Evolutionary conservation across 2,797 vertebrate species (phyloP), one percentile per base, ranked within the genome.

Genomic region (Tamandua tetradactyla): DNA sequence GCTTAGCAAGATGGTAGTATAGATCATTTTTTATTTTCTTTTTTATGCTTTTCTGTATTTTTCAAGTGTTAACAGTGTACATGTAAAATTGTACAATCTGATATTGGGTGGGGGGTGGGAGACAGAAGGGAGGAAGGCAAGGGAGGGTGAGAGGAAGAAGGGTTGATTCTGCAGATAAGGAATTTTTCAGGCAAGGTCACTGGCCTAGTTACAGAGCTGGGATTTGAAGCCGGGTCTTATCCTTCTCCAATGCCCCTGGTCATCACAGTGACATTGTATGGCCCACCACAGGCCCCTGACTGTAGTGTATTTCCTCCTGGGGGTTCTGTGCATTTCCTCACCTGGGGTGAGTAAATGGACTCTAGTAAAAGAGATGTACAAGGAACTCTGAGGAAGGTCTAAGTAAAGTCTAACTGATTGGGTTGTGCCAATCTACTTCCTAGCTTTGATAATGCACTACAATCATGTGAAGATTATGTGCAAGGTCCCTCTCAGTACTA

Each of bases 31-130:
- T 88, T 42, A 7, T 52, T 61, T 55, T 59, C 55, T 71, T 37
- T 47, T 87, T 81, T 62, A 64, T 35, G 57, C 25, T 75, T 88
- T 75, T 37, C 71, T 89, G 15, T 80, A 7, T 89, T 89, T 92
- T 71, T 61, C 49, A 74, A 87, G 69, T 62, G 15, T 55, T 55
- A 59, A 12, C 18, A 44, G 18, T 71, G 3, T 12, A 4, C 27
- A n/a, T 47, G 7, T 71, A 13, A 69, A 62, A 57, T 44, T 69
- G 64, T 49, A 44, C 35, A 68, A 13, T 69, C 64, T 87, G 84
- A 59, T 8, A 40, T 44, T 35, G 6, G 57, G 7, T 47, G 44
- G 44, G 44, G 44, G 7, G 44, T 37, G 75, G 47, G 91, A 64
- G 12, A 40, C 5, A 40, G 27, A 37, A 32, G 15, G 42, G 2